A percentile compares a stretch with the other conserved stretches of the same genome.
These are phyloP conservation scores for Exephanes ischioxanthus DNA, from an alignment of 2,888 invertebrate genomes.

Conservation along the genomic window DNA sequence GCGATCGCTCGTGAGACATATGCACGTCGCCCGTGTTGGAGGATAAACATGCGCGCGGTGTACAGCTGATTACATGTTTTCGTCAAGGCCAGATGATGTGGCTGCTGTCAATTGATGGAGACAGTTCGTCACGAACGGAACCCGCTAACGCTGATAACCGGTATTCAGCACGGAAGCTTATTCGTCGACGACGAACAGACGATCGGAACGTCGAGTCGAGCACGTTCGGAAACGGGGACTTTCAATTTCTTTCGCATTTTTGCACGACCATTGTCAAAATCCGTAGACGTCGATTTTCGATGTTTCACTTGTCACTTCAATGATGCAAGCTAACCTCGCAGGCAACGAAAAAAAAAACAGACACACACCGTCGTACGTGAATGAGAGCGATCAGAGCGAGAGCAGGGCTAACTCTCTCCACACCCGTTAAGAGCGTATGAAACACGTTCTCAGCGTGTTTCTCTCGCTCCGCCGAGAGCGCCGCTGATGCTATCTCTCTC, in stretches of 20 bases:
- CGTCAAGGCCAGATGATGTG: conserved; percentile 79
- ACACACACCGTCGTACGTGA: conserved; percentile 39
- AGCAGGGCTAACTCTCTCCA: background rate
- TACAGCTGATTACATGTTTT: conserved; percentile 74
- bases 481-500: too few relatives aligned
- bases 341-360: conserved; percentile 12
- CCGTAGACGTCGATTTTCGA: conserved; percentile 19
- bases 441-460: too few relatives aligned
- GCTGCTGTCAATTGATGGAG: conserved; percentile 73
- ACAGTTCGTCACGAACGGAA: background rate
- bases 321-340: conserved; percentile 52
- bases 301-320: conserved; percentile 49
- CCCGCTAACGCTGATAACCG: conserved; percentile 13
- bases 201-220: background rate
- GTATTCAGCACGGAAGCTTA: conserved; percentile 26
- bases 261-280: background rate
- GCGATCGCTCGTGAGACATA: conserved; percentile 46
- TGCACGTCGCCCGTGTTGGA: conserved; percentile 41
- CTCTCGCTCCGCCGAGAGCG: too few relatives aligned
- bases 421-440: background rate
- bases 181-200: background rate
- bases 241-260: conserved; percentile 15
- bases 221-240: background rate
- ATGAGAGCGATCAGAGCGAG: conserved; percentile 30
- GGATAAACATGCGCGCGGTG: conserved; percentile 67